phyloP scores from a whole-genome alignment of 2,113 vertebrate species.

The Zosterops hypoxanthus region DNA sequence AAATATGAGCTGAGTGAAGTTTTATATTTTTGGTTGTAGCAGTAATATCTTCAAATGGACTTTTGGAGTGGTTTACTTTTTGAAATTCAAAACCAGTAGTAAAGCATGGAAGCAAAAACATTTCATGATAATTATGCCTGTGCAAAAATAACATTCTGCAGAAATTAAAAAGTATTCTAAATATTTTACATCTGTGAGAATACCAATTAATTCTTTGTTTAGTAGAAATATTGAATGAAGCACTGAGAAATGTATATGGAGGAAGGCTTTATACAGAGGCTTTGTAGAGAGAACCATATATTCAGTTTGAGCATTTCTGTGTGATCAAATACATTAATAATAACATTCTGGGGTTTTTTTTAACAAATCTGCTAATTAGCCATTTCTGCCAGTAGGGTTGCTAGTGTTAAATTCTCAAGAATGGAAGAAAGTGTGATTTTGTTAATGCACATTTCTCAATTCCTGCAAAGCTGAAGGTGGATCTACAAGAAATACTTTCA shows the following conservation, averaged over 20 bases:
- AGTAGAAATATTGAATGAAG: not conserved
- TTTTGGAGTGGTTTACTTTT: not conserved
- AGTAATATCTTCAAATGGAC: slow-evolving; percentile 27
- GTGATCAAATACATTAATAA: not conserved
- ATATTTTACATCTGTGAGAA: not conserved
- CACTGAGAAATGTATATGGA: not conserved
- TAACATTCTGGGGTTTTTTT: not conserved
- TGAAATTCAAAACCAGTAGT: slow-evolving; percentile 24
- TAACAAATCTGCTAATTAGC: not conserved
- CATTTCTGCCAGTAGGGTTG: not conserved
- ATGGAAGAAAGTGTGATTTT: not conserved
- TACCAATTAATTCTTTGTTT: not conserved
- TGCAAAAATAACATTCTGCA: not conserved
- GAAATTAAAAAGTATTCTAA: not conserved
- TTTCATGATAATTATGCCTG: not conserved
- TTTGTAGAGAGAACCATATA: not conserved
- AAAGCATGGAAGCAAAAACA: slow-evolving; percentile 22
- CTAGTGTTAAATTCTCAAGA: not conserved
- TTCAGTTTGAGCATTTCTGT: not conserved
- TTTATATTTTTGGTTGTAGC: not conserved
- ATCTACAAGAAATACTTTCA: not conserved
- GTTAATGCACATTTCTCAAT: not conserved
- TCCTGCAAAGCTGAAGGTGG: not conserved
- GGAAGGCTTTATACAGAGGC: not conserved
- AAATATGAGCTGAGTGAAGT: not conserved